These are phyloP conservation scores for Propithecus perrieri DNA, from an alignment of 2,797 vertebrate species.

Conservation along the genomic window DNA sequence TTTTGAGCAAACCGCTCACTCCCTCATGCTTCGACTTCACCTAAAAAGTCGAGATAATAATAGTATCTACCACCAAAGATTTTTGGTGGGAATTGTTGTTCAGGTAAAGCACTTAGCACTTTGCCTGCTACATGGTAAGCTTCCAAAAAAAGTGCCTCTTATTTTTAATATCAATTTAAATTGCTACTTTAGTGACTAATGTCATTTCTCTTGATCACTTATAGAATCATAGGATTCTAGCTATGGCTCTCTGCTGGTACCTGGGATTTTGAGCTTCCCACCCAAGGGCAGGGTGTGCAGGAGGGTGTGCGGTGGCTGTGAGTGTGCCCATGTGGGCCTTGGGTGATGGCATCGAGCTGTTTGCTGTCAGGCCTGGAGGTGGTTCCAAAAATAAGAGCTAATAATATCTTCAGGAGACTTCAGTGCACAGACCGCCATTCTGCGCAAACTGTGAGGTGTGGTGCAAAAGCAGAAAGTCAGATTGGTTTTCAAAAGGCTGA, in stretches of 20 bases:
- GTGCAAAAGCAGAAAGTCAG: not conserved
- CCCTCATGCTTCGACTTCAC: not conserved
- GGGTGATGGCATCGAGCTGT: not conserved
- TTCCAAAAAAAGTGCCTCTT: not conserved
- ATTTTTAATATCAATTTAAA: not conserved
- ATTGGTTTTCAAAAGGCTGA: conserved; percentile 56
- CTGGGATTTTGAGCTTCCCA: not conserved
- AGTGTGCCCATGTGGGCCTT: not conserved
- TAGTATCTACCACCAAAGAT: not conserved
- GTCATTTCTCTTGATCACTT: not conserved
- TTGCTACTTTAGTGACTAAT: not conserved
- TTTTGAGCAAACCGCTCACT: not conserved
- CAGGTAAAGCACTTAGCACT: not conserved
- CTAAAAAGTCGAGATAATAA: not conserved
- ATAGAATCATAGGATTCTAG: not conserved
- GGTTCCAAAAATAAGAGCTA: conserved; percentile 61
- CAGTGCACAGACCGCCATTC: not conserved
- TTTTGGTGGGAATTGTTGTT: not conserved
- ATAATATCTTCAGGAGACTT: conserved; percentile 41
- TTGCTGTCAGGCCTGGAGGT: not conserved
- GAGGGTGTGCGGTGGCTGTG: not conserved
- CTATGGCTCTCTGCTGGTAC: not conserved
- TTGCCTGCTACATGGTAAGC: not conserved
- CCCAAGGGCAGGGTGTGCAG: not conserved
- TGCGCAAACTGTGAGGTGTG: conserved; percentile 14